These are phyloP conservation scores for Stenolophus ochropezus DNA, from an alignment of 2,888 invertebrate genomes.

Conservation along the genomic window DNA sequence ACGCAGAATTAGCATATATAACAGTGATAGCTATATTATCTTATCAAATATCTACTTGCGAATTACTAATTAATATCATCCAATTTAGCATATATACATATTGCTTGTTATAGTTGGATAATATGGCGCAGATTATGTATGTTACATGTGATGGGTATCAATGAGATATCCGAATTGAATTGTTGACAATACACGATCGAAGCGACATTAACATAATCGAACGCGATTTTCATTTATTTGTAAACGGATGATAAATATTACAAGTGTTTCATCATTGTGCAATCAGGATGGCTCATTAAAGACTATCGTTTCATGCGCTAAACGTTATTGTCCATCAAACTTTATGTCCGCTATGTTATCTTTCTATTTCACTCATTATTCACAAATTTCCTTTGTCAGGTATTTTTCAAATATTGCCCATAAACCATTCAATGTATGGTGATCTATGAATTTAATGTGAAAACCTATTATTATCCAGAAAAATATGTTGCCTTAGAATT, in stretches of 20 bases:
- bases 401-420: not conserved
- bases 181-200: constrained; percentile 53
- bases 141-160: constrained; percentile 45
- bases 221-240: constrained; percentile 51
- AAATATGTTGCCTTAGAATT: no score
- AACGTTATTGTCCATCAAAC: constrained; percentile 1
- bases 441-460: not conserved
- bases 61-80: constrained; percentile 61
- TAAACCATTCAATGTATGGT: not conserved
- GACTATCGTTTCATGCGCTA: not conserved
- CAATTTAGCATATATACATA: constrained; percentile 60
- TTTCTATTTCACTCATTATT: not conserved
- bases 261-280: constrained; percentile 33
- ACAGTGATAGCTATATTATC: constrained; percentile 58
- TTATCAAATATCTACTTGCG: constrained; percentile 60
- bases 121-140: constrained; percentile 54
- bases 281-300: not conserved
- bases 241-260: constrained; percentile 45
- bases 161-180: constrained; percentile 45
- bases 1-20: constrained; percentile 54
- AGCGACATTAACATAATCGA: constrained; percentile 51
- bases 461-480: no score
- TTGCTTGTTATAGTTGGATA: constrained; percentile 56
- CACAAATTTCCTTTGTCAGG: not conserved
- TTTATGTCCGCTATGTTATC: not conserved